Conservation (phyloP, 2,797 vertebrate species). For the Sebastes wilsoni region DNA sequence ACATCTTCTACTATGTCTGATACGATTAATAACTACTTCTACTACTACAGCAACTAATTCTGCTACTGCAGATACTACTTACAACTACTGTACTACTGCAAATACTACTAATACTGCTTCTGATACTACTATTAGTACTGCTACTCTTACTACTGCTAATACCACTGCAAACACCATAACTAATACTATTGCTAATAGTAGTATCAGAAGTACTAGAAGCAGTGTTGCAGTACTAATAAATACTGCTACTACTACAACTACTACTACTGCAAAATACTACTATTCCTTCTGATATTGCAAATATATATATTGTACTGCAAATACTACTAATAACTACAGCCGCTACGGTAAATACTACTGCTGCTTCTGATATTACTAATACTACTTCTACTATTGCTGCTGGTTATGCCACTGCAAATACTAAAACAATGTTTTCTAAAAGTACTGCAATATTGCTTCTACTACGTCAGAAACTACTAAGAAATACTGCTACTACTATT, state of each 20-base stretch:
- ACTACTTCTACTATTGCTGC: not conserved
- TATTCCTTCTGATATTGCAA: not conserved
- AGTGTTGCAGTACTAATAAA: not conserved
- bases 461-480: not conserved
- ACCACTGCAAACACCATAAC: not conserved
- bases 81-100: not conserved
- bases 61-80: not conserved
- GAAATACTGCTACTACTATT: not conserved
- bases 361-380: not conserved
- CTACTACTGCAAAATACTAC: not conserved
- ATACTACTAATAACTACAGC: not conserved
- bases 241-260: not conserved
- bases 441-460: not conserved
- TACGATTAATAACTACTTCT: not conserved
- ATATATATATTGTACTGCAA: not conserved
- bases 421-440: too few species aligned
- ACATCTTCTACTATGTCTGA: not conserved
- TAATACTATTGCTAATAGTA: not conserved
- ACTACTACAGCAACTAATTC: not conserved
- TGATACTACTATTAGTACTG: not conserved
- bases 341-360: not conserved
- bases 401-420: not conserved
- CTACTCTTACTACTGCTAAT: not conserved
- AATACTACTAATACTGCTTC: not conserved
- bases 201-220: too few species aligned